Percentiles rank a stretch among this genome's conserved stretches.
Evolutionary conservation across 2,113 vertebrate species (phyloP).

Genomic region (Canis aureus): DNA sequence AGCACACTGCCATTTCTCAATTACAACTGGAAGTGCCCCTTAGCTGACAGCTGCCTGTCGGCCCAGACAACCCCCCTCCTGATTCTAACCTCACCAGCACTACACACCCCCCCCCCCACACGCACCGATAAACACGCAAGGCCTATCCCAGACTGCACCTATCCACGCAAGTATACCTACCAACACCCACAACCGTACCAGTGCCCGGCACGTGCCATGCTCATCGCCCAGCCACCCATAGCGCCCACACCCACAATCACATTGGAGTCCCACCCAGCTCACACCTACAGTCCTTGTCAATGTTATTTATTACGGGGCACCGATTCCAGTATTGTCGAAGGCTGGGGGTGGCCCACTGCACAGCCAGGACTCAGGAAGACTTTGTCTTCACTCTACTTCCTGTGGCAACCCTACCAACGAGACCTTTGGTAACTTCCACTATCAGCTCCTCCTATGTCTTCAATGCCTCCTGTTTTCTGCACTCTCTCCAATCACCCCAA

Average conservation of each 20-base stretch:
- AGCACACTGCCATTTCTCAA: conserved; percentile 83
- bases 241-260: not conserved
- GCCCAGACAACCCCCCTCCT: conserved; percentile 43
- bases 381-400: not conserved
- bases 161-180: not conserved
- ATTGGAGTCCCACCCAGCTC: not conserved
- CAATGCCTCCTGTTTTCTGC: not conserved
- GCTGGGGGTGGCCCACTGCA: not conserved
- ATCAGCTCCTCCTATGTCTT: not conserved
- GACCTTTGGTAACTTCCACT: not conserved
- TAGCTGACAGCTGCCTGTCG: conserved; percentile 85
- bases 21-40: conserved; percentile 82
- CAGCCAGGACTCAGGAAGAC: not conserved
- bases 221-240: not conserved
- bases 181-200: not conserved
- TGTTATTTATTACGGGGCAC: rapidly evolving
- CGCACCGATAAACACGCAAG: rapidly evolving
- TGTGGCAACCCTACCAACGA: not conserved
- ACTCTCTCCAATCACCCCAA: not conserved
- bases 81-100: not conserved
- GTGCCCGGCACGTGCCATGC: not conserved
- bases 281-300: not conserved
- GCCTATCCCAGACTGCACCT: not conserved
- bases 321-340: not conserved
- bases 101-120: not conserved